phyloP scores from a whole-genome alignment of 1,140 invertebrate species.

The Spodoptera litura region DNA sequence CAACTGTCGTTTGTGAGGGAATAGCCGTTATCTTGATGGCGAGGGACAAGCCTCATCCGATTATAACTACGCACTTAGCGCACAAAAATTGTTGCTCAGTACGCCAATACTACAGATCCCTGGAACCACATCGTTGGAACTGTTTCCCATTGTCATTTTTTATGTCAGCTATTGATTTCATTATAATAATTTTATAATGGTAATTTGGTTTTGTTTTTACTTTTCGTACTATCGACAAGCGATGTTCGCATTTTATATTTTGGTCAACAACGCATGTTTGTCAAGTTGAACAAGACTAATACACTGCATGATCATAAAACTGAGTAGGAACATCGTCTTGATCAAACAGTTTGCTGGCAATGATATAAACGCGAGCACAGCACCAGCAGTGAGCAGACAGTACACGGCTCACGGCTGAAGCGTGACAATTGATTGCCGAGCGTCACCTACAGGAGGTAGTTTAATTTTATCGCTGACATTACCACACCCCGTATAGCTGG shows the following conservation, averaged over 20 bases:
- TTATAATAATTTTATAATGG: no score
- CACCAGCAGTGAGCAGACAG: no score
- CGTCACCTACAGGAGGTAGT: conserved; percentile 9
- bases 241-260: no score
- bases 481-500: neutral
- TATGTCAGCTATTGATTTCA: no score
- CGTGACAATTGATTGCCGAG: conserved; percentile 2
- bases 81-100: conserved; percentile 17
- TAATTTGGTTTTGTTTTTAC: no score
- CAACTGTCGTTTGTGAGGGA: conserved; percentile 26
- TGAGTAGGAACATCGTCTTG: no score
- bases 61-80: conserved; percentile 33
- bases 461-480: conserved; percentile 26
- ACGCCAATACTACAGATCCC: conserved; percentile 3
- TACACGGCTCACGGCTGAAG: neutral
- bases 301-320: no score
- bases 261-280: no score
- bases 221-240: no score
- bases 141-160: neutral
- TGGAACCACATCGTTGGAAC: neutral
- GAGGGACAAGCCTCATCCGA: conserved; percentile 37
- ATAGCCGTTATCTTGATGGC: conserved; percentile 35
- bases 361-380: no score
- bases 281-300: no score
- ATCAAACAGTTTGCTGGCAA: no score